Conservation (phyloP, 2,797 vertebrate species). For the Hapalemur alaotrensis region DNA sequence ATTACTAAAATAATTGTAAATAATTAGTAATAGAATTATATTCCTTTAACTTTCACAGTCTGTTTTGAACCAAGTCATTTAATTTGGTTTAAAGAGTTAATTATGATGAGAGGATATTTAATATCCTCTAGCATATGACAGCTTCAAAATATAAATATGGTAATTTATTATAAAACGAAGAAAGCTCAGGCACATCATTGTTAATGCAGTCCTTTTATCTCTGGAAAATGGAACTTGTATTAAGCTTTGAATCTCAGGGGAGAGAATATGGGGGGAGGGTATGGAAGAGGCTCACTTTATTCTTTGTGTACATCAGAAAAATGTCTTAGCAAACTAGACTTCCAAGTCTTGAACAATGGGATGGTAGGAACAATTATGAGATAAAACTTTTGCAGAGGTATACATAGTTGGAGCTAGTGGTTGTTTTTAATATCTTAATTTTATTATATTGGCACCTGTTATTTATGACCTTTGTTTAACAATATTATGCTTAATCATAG, state of each 20-base stretch:
- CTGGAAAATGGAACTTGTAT: slow-evolving; percentile 75
- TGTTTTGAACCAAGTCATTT: slow-evolving; percentile 62
- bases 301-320: slow-evolving; percentile 63
- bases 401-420: background rate
- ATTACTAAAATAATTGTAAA: slow-evolving; percentile 62
- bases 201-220: slow-evolving; percentile 77
- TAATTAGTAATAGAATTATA: slow-evolving; percentile 57
- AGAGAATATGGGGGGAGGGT: slow-evolving; percentile 50
- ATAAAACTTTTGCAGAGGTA: background rate
- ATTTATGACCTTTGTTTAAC: slow-evolving; percentile 24
- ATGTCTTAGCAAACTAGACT: slow-evolving; percentile 39
- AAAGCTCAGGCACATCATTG: slow-evolving; percentile 71
- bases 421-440: slow-evolving; percentile 28
- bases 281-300: slow-evolving; percentile 44
- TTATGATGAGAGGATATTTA: slow-evolving; percentile 70
- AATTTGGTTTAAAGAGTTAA: slow-evolving; percentile 73
- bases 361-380: slow-evolving; percentile 3
- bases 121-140: slow-evolving; percentile 74
- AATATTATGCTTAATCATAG: background rate
- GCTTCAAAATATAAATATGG: slow-evolving; percentile 79
- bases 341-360: slow-evolving; percentile 21
- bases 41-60: slow-evolving; percentile 52
- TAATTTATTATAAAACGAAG: slow-evolving; percentile 77
- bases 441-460: slow-evolving; percentile 26
- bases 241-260: slow-evolving; percentile 71